Evolutionary conservation across 2,113 vertebrate genomes (phyloP).

Genomic region (Dasyornis broadbenti): DNA sequence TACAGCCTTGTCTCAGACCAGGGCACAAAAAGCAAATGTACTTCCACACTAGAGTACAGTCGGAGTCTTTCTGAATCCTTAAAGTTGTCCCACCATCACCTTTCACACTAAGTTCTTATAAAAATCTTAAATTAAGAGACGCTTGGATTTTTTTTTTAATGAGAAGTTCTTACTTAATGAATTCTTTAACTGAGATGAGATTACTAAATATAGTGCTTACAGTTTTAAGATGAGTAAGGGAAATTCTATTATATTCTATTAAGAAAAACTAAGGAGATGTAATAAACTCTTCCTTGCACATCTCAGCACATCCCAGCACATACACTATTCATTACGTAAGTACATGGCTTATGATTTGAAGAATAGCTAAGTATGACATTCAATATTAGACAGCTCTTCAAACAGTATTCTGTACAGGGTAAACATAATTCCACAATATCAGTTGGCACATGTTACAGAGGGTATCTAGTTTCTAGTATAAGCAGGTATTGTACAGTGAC

Average conservation of each 20-base stretch:
- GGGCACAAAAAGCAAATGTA: neutral
- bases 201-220: neutral
- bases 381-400: neutral
- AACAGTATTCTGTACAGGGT: neutral
- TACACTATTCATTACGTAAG: neutral
- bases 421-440: neutral
- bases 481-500: neutral
- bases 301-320: neutral
- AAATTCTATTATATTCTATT: neutral
- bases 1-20: neutral
- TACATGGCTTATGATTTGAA: accelerated
- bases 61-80: neutral
- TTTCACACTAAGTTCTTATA: neutral
- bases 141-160: neutral
- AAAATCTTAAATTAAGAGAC: neutral
- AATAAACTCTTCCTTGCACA: neutral
- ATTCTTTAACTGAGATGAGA: neutral
- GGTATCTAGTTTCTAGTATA: neutral
- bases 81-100: neutral
- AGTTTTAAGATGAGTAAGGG: neutral
- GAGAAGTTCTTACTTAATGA: neutral
- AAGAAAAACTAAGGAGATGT: neutral
- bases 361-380: neutral
- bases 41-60: accelerated
- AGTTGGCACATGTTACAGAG: neutral